Conservation (phyloP, 2,797 vertebrate species). For the Gallirallus australis region DNA sequence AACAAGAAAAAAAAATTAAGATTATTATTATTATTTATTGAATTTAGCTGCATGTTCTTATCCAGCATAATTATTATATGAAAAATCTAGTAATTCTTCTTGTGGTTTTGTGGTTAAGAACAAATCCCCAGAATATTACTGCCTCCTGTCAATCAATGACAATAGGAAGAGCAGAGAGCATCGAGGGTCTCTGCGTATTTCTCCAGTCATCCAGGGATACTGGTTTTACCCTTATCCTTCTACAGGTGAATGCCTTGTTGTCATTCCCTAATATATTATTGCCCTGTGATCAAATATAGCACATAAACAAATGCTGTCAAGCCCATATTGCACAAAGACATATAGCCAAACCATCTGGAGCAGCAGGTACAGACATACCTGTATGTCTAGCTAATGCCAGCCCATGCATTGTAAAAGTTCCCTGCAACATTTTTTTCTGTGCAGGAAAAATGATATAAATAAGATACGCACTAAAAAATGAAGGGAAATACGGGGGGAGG, state of each 20-base stretch:
- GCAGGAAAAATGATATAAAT: neutral
- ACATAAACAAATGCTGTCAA: constrained; percentile 23
- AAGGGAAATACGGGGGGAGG: neutral
- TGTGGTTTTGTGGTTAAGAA: constrained; percentile 43
- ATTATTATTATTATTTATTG: constrained; percentile 17
- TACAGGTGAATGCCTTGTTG: constrained; percentile 20
- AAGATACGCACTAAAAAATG: neutral
- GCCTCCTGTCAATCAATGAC: constrained; percentile 14
- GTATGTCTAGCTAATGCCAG: neutral
- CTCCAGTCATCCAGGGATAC: neutral
- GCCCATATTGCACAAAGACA: neutral
- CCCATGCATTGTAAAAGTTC: accelerated
- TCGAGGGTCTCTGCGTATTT: neutral
- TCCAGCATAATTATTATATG: constrained; percentile 33
- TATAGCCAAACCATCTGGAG: neutral
- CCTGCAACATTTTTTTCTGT: neutral
- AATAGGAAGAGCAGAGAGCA: constrained; percentile 2
- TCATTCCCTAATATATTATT: constrained; percentile 48
- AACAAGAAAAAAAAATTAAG: neutral
- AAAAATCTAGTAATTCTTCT: constrained; percentile 20
- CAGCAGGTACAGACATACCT: neutral
- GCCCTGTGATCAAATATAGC: constrained; percentile 32
- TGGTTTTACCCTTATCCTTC: neutral
- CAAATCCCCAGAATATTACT: constrained; percentile 29
- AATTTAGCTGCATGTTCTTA: constrained; percentile 19